These are phyloP conservation scores for Heterochromis multidens DNA, from an alignment of 2,113 vertebrate genomes.

Conservation along the genomic window DNA sequence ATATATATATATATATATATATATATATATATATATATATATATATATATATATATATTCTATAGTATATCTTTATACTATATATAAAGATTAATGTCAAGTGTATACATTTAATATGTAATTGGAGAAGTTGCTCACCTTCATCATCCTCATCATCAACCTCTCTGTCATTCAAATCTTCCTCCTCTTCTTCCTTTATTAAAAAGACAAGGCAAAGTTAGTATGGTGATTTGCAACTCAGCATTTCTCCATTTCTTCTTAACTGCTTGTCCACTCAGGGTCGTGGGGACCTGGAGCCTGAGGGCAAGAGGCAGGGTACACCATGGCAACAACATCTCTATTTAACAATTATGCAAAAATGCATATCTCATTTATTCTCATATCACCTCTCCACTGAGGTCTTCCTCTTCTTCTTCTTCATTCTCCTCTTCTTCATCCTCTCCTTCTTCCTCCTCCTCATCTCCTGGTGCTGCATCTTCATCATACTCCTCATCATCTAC, in stretches of 20 bases:
- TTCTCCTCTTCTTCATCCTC: constrained; percentile 85
- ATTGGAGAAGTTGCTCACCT: constrained; percentile 57
- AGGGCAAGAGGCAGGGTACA: not conserved
- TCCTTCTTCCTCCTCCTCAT: constrained; percentile 90
- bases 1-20: too few relatives aligned
- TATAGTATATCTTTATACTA: too few relatives aligned
- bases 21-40: too few relatives aligned
- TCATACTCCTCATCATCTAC: constrained; percentile 86
- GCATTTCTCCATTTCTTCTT: too few relatives aligned
- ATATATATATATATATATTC: too few relatives aligned
- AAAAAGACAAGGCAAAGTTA: not conserved
- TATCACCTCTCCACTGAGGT: constrained; percentile 66
- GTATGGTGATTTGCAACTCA: not conserved
- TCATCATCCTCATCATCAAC: constrained; percentile 91
- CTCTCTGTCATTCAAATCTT: constrained; percentile 80
- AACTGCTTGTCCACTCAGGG: not conserved
- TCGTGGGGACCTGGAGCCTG: not conserved
- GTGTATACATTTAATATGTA: not conserved
- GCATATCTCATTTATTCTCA: not conserved
- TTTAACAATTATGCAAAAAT: not conserved
- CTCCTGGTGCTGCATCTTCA: constrained; percentile 85
- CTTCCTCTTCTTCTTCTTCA: constrained; percentile 81
- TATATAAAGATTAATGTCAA: too few relatives aligned
- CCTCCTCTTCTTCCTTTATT: constrained; percentile 84
- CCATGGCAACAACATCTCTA: not conserved